Base-by-base conservation (phyloP, 2,797 vertebrate genomes). In the Gadopsis marmoratus region DNA sequence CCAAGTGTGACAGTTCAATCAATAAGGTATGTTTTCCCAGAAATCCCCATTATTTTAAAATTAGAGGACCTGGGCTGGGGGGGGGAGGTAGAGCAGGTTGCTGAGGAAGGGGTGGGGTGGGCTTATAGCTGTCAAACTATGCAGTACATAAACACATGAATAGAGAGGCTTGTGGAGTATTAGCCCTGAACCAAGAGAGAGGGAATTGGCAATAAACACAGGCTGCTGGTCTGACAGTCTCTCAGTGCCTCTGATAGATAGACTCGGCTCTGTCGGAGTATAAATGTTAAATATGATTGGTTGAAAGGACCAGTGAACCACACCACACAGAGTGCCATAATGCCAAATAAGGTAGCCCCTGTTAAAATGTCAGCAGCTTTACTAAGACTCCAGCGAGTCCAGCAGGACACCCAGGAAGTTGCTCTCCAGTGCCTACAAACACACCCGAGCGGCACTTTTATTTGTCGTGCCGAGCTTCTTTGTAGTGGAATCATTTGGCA, bases 1-100 rank as follows among this genome's bases (percentile, higher is more conserved):
- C 82, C 81, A 69, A 82, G 68, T 83, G 81, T 93, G 94, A 93
- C 92, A 91, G 83, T 94, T 94, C 91, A 94, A 95, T 94, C 94
- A 93, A 91, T 92, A 78, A 61, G 59, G 74, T 85, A 85, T 71
- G 64, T 83, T 82, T 86, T 91, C 75, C 23, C 51, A 64, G 58
- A 48, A 72, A 88, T 89, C 90, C 56, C 68, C 78, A 86, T 94
- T 88, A 91, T 92, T 90, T 82, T 59, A 55, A 84, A 83, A 81
- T 71, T 75, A 81, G 61, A 84, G 43, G 53, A 70, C 4, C 19
- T 0, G 13, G 12, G 37, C 45, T 9, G 43, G 63, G 35, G 31
- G 69, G 7, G 29, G 29, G 13, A 10, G 29, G 33, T 39, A n/a
- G 41, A 37, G 54, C 45, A 21, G 71, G 47, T 65, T 60, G 61